Conservation (phyloP, 2,113 vertebrate genomes). For the Psettodes erumei region DNA sequence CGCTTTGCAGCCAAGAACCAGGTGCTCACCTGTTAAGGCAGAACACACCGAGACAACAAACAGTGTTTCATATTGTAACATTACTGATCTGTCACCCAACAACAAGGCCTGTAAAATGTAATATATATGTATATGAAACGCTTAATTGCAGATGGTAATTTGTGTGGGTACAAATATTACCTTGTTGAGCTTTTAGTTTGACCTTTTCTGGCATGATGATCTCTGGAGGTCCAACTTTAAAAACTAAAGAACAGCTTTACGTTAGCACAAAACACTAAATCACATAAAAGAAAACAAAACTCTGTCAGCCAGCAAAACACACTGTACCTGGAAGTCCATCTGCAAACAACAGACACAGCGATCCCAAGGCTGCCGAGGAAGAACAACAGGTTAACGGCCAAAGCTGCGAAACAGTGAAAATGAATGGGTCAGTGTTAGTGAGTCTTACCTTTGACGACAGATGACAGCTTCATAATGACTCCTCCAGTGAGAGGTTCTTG, state of each 20-base stretch:
- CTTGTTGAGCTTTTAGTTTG: slow-evolving; percentile 37
- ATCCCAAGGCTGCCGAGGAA: slow-evolving; percentile 48
- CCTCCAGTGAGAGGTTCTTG: background rate
- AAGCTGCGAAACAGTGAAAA: background rate
- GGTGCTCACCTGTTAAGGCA: slow-evolving; percentile 51
- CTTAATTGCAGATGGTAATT: background rate
- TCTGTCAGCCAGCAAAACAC: background rate
- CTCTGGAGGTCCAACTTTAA: slow-evolving; percentile 42
- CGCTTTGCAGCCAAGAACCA: slow-evolving; percentile 70
- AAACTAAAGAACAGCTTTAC: slow-evolving; percentile 34
- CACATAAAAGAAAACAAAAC: background rate
- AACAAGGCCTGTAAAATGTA: background rate
- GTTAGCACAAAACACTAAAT: background rate
- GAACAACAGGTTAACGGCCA: slow-evolving; percentile 6
- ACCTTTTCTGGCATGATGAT: slow-evolving; percentile 54
- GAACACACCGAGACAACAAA: background rate
- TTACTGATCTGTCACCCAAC: background rate
- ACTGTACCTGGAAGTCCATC: slow-evolving; percentile 65
- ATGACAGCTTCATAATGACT: slow-evolving; percentile 56
- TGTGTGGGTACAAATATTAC: slow-evolving; percentile 44
- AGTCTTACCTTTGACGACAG: slow-evolving; percentile 61
- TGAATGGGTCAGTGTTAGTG: background rate
- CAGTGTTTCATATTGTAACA: background rate
- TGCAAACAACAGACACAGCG: slow-evolving; percentile 47
- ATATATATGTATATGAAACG: background rate